Conservation (phyloP, 92 coral and sea anemone species). For the Bergia puertoricense region DNA sequence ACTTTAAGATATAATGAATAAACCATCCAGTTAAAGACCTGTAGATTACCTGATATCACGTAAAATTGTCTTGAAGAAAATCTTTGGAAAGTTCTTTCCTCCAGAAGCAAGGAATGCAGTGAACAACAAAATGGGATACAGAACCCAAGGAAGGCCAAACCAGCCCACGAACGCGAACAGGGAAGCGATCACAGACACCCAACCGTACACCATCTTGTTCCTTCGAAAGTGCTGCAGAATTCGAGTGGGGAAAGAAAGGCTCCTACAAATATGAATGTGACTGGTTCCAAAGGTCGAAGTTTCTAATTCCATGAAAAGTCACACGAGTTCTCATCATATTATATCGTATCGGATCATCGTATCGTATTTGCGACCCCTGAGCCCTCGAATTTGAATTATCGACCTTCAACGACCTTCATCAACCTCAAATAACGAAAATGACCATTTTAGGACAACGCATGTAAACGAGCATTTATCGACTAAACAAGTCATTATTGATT, state of each 20-base stretch:
- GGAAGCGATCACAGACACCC: slow-evolving; percentile 47
- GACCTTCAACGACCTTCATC: slow-evolving; percentile 11
- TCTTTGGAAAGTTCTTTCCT: slow-evolving; percentile 78
- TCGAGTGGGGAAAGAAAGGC: slow-evolving; percentile 56
- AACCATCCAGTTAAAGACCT: too few relatives aligned
- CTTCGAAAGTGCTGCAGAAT: slow-evolving; percentile 53
- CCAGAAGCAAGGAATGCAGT: slow-evolving; percentile 84
- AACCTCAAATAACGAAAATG: neutral
- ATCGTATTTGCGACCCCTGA: neutral
- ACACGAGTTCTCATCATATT: neutral
- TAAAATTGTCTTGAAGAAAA: slow-evolving; percentile 77
- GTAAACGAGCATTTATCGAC: slow-evolving; percentile 56
- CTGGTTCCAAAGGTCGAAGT: slow-evolving; percentile 45
- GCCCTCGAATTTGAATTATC: neutral
- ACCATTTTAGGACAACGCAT: neutral
- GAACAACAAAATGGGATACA: slow-evolving; percentile 64
- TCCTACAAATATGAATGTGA: slow-evolving; percentile 30
- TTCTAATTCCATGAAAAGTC: slow-evolving; percentile 23
- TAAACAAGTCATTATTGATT: slow-evolving; percentile 33
- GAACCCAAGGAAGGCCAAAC: slow-evolving; percentile 65
- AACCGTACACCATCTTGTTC: slow-evolving; percentile 54
- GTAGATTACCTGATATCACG: slow-evolving; percentile 80
- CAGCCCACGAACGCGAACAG: slow-evolving; percentile 50
- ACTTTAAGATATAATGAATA: too few relatives aligned
- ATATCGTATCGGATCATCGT: neutral